Evolutionary conservation across 2,113 vertebrate genomes (phyloP).

Genomic region (Dasyurus viverrinus): DNA sequence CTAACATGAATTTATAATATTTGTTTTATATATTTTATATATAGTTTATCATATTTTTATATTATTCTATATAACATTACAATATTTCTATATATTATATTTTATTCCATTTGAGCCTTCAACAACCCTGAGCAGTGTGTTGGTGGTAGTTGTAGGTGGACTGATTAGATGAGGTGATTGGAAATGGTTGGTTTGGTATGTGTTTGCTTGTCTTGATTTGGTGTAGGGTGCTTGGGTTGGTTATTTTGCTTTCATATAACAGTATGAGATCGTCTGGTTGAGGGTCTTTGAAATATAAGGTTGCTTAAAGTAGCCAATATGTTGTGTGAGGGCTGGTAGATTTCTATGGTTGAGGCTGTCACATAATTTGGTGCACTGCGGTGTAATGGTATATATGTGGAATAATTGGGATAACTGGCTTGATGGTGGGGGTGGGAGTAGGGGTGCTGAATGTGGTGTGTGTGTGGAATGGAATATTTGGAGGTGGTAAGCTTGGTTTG

Average conservation of each 20-base stretch:
- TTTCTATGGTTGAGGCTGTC: not conserved
- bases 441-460: not conserved
- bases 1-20: not conserved
- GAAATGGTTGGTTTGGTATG: not conserved
- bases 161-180: not conserved
- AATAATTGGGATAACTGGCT: not conserved
- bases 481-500: not conserved
- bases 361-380: not conserved
- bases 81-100: too few relatives aligned
- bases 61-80: not conserved
- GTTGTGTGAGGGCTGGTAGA: not conserved
- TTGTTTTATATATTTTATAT: not conserved
- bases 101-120: not conserved
- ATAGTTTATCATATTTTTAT: not conserved
- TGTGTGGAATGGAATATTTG: not conserved
- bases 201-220: not conserved
- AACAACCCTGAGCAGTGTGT: not conserved
- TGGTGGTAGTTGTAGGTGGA: not conserved
- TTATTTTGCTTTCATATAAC: not conserved
- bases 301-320: not conserved
- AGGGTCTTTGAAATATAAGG: not conserved
- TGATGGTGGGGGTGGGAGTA: not conserved
- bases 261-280: not conserved
- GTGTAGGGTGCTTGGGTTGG: not conserved
- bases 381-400: not conserved